Evolutionary conservation across 2,888 invertebrate genomes (phyloP).

Genomic region (Oligia latruncula): DNA sequence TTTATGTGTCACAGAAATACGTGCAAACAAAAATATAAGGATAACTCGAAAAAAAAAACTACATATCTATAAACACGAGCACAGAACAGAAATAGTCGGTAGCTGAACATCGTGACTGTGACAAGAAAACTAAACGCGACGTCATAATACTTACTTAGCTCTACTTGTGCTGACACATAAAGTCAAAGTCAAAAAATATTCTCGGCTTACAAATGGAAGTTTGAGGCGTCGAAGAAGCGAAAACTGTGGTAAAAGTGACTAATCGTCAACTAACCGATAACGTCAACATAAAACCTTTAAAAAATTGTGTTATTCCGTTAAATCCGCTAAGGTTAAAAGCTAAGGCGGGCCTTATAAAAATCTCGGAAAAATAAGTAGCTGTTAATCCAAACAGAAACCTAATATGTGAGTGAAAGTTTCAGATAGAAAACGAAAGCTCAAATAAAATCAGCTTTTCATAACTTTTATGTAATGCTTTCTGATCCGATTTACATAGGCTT

Average conservation of each 20-base stretch:
- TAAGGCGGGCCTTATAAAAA: not conserved
- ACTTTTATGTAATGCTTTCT: slow-evolving; percentile 8
- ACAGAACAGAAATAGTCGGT: not conserved
- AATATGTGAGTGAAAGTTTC: not conserved
- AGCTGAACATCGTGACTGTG: not conserved
- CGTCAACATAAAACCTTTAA: not conserved
- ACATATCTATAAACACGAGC: not conserved
- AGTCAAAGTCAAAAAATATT: not conserved
- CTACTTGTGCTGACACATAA: not conserved
- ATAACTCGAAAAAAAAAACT: not conserved
- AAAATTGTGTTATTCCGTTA: not conserved
- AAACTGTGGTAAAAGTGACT: not conserved
- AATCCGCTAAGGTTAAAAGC: not conserved
- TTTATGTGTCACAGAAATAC: too few relatives aligned
- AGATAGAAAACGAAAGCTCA: not conserved
- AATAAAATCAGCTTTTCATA: slow-evolving; percentile 26
- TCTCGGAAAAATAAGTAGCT: not conserved
- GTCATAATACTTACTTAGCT: not conserved
- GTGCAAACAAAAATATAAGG: too few relatives aligned
- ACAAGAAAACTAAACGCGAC: not conserved
- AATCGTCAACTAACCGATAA: not conserved
- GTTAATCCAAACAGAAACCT: not conserved
- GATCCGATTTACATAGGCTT: slow-evolving; percentile 24
- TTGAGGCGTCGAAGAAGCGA: not conserved
- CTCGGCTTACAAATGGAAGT: not conserved